phyloP scores from a whole-genome alignment of 2,113 vertebrate genomes.

The Ailurus styani region DNA sequence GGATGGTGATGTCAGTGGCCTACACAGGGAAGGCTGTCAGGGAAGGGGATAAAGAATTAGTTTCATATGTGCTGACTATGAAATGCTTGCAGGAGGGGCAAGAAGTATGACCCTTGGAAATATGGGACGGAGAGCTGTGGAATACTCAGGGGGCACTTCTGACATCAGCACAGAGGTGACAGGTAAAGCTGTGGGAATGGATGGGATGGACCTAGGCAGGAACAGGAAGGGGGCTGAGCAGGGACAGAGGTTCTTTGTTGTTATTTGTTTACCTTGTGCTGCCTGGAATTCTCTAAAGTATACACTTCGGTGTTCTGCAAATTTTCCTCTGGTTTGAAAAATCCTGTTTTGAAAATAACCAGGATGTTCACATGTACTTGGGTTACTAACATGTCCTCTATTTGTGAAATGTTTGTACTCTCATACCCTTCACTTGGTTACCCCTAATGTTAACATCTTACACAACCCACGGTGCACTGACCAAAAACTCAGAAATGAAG shows the following conservation, averaged over 20 bases:
- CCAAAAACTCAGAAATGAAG: not conserved
- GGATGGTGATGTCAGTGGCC: not conserved
- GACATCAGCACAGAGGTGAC: not conserved
- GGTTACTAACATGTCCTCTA: not conserved
- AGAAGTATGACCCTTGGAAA: not conserved
- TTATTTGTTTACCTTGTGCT: not conserved
- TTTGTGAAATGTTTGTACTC: not conserved
- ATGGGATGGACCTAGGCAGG: not conserved
- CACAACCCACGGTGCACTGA: not conserved
- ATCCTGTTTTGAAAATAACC: not conserved
- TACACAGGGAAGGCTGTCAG: not conserved
- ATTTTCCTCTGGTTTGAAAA: slow-evolving; percentile 27
- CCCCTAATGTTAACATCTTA: not conserved
- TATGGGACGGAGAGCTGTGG: not conserved
- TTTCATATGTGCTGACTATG: not conserved
- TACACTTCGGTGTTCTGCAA: not conserved
- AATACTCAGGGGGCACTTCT: not conserved
- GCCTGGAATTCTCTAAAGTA: not conserved
- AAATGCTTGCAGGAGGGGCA: not conserved
- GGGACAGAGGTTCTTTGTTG: not conserved
- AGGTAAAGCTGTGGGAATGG: not conserved
- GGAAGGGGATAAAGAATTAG: not conserved
- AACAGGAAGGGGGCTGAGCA: not conserved
- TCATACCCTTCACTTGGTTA: not conserved
- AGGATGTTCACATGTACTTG: not conserved